phyloP scores from a whole-genome alignment of 2,113 vertebrate species.

The Corythornis vintsioides region DNA sequence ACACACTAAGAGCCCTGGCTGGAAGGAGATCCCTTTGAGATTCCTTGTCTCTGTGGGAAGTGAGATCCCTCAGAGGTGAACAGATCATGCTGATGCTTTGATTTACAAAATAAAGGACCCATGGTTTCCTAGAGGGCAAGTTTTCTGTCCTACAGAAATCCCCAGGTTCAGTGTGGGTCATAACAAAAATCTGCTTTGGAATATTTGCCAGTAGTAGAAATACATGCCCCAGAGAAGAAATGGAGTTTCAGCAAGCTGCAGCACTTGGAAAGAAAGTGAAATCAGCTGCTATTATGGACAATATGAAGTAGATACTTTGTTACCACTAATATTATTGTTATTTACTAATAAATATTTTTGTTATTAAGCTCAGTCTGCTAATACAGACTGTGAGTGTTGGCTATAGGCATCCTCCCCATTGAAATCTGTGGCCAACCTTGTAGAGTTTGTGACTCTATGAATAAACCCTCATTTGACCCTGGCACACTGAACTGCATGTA shows the following conservation, averaged over 20 bases:
- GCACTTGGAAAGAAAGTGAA: background rate
- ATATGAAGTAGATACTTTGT: background rate
- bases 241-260: background rate
- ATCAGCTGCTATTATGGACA: background rate
- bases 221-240: background rate
- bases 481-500: background rate
- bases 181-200: background rate
- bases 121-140: background rate
- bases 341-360: background rate
- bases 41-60: background rate
- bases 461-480: background rate
- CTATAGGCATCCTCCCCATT: background rate
- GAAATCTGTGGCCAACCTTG: accelerated
- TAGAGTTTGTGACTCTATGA: background rate
- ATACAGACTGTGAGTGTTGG: background rate
- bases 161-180: background rate
- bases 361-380: background rate
- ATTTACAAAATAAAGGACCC: background rate
- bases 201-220: background rate
- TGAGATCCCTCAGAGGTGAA: background rate
- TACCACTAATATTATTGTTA: background rate
- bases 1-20: background rate
- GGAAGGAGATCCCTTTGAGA: background rate
- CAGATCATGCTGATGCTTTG: background rate
- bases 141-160: background rate